phyloP scores from a whole-genome alignment of 2,113 vertebrate genomes.

The Hypocryptadius cinnamomeus region DNA sequence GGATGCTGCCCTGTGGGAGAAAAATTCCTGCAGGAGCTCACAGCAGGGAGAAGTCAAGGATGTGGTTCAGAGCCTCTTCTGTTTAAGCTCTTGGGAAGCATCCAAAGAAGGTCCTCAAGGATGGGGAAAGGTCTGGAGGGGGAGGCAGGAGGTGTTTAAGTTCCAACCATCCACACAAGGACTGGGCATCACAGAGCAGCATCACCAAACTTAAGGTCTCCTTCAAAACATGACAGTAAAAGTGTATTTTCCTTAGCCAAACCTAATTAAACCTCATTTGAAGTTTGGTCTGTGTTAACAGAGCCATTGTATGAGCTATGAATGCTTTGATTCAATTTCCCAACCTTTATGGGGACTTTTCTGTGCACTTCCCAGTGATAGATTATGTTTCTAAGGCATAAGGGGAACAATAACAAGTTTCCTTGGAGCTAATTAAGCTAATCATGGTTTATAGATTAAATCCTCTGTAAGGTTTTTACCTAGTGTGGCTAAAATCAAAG shows the following conservation, averaged over 20 bases:
- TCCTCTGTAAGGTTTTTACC: not conserved
- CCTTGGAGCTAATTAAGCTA: conserved; percentile 43
- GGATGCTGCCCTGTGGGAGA: not conserved
- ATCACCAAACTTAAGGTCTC: not conserved
- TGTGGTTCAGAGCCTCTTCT: not conserved
- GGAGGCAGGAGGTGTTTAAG: not conserved
- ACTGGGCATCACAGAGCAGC: fast-evolving
- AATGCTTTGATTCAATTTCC: not conserved
- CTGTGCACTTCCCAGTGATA: not conserved
- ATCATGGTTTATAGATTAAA: not conserved
- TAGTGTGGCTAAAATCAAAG: not conserved
- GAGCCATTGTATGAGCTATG: not conserved
- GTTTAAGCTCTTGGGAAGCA: not conserved
- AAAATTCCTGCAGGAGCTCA: not conserved
- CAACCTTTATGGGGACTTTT: conserved; percentile 10
- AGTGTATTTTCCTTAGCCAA: not conserved
- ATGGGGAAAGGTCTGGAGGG: not conserved
- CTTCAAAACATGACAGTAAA: not conserved
- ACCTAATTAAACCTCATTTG: not conserved
- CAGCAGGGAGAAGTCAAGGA: not conserved
- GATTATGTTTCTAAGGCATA: not conserved
- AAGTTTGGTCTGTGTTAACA: not conserved
- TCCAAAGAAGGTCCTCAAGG: not conserved
- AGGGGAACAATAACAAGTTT: conserved; percentile 20
- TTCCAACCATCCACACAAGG: fast-evolving